Percentiles rank a stretch among this genome's conserved stretches.
These are phyloP conservation scores for Argynnis bischoffii DNA, from an alignment of 2,888 invertebrate genomes.

Conservation along the genomic window DNA sequence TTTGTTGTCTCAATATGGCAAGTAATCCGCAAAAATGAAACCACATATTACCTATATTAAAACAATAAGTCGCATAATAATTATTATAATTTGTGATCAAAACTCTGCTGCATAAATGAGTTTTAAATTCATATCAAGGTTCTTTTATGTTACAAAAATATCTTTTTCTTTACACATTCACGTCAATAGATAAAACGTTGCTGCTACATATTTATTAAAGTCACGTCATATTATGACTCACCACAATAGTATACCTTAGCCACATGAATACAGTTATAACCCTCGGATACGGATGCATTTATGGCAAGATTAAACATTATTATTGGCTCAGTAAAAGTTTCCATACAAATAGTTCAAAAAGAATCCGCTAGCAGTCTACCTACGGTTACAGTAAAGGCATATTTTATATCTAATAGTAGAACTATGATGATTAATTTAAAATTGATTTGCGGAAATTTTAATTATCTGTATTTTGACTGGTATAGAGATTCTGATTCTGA, in stretches of 20 bases:
- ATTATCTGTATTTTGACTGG: conserved; percentile 7
- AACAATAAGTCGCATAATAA: too few relatives aligned
- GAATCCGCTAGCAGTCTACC: background rate
- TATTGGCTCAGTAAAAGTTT: conserved; percentile 4
- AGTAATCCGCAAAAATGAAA: conserved; percentile 24
- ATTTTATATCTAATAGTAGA: background rate
- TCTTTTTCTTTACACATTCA: background rate
- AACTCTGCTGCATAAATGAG: too few relatives aligned
- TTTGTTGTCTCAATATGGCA: conserved; percentile 43
- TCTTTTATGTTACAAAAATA: too few relatives aligned
- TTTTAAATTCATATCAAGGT: too few relatives aligned
- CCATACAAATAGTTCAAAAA: background rate
- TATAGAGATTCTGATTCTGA: background rate
- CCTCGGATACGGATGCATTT: conserved; percentile 29
- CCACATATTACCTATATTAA: background rate
- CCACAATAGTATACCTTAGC: conserved; percentile 19
- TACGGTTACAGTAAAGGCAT: background rate
- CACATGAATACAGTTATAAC: conserved; percentile 16
- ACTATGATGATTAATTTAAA: background rate
- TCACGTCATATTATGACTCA: background rate
- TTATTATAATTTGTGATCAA: too few relatives aligned
- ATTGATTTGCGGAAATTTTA: background rate
- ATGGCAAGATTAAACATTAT: conserved; percentile 19
- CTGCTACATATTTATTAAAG: background rate
- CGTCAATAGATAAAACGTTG: background rate